Base-by-base conservation (phyloP, 2,797 vertebrate species). In the Choloepus didactylus region DNA sequence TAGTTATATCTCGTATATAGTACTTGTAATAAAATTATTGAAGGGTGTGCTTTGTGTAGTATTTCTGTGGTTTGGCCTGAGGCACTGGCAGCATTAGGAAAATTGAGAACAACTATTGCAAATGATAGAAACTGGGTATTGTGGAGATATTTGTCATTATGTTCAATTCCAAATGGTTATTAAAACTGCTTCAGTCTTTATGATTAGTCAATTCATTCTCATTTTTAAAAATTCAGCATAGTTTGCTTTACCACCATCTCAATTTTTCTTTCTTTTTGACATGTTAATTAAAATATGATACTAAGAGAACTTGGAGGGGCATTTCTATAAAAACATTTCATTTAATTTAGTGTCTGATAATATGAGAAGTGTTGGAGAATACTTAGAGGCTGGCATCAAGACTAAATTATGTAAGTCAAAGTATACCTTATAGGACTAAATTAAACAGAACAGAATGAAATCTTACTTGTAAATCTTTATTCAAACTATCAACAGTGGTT, bases 131-230 rank as follows among this genome's bases (percentile, higher is more conserved):
- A 93, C 21, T 60, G 9, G 4, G 0, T 66, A 44, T 59, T 31
- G 67, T 31, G 16, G 56, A 60, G 64, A 49, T n/a, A 80, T 49
- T 70, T 95, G 62, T 46, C 27, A 54, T 69, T 56, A 41, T 69
- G 9, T 60, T 79, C 67, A 88, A 85, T 85, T 89, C 46, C 79
- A 51, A 91, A 44, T 21, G 18, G 54, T 75, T 88, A 70, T 69
- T 89, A 70, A n/a, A 93, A 81, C 76, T 86, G 6, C 27, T 69
- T 35, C 18, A 35, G 15, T 70, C n/a, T 46, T 92, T 76, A 89
- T 80, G 51, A 49, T 84, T 60, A 84, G 59, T 82, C 6, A 29
- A 3, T 60, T 83, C 19, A 83, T 75, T 27, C 5, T 31, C 25
- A 77, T 84, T 84, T 64, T 62, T 38, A 31, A 38, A 25, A 46